Percentiles rank a stretch among this genome's conserved stretches.
These are phyloP conservation scores for Dufourea novaeangliae DNA, from an alignment of 1,140 invertebrate species.

Conservation along the genomic window DNA sequence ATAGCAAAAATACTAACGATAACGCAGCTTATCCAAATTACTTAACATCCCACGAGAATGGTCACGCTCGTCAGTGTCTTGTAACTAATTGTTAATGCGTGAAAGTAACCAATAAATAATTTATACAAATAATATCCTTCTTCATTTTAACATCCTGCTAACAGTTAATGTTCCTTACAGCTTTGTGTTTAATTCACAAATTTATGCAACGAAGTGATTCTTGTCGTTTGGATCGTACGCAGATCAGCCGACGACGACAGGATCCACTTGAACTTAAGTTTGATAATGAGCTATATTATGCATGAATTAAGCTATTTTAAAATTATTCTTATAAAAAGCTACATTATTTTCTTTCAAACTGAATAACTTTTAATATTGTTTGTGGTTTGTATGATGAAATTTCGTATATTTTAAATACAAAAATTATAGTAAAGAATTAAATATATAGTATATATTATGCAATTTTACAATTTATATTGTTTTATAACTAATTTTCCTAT, in stretches of 20 bases:
- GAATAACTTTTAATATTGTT: not conserved
- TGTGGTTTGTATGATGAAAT: not conserved
- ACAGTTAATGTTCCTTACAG: slow-evolving; percentile 36
- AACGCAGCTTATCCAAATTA: not conserved
- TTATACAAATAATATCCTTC: not conserved
- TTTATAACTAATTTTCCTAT: no score
- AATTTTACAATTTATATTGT: no score
- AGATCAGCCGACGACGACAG: not conserved
- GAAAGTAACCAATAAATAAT: slow-evolving; percentile 56
- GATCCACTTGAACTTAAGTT: not conserved
- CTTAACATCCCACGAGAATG: slow-evolving; percentile 12
- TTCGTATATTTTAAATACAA: no score
- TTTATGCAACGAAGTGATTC: not conserved
- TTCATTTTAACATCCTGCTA: slow-evolving; percentile 49
- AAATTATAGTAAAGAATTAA: no score
- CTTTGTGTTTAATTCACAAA: not conserved
- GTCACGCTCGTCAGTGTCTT: not conserved
- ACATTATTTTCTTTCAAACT: not conserved
- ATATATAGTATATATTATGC: no score
- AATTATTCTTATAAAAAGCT: not conserved
- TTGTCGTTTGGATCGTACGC: not conserved
- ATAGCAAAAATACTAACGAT: slow-evolving; percentile 49
- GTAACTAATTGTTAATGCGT: slow-evolving; percentile 49
- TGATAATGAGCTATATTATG: not conserved
- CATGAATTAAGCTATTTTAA: not conserved